Evolutionary conservation across 2,797 vertebrate genomes (phyloP).

Genomic region (Bufotes viridis): DNA sequence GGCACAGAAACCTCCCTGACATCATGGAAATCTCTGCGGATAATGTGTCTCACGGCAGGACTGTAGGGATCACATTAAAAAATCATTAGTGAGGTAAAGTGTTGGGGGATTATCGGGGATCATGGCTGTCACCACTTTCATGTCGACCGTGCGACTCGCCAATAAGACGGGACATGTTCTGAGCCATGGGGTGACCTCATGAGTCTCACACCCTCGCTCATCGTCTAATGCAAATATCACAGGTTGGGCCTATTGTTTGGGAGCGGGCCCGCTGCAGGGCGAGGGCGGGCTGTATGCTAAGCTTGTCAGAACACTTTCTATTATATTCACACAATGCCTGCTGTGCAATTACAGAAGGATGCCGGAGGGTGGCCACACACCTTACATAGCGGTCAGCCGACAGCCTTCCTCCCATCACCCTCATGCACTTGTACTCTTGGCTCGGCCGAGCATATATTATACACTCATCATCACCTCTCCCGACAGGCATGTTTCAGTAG

Average conservation of each 20-base stretch:
- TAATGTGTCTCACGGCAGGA: not conserved
- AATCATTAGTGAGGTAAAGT: constrained; percentile 23
- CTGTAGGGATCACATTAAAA: not conserved
- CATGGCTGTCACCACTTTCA: constrained; percentile 13
- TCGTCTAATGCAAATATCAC: not conserved
- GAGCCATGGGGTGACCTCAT: constrained; percentile 25
- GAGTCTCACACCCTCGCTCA: not conserved
- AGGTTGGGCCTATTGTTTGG: not conserved
- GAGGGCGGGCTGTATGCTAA: not conserved
- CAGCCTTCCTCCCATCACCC: too few species aligned
- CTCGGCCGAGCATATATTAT: too few species aligned
- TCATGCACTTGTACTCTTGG: too few species aligned
- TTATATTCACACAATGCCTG: not conserved
- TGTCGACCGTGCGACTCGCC: not conserved
- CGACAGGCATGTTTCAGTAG: too few species aligned
- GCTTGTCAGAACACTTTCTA: not conserved
- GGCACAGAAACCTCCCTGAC: constrained; percentile 3
- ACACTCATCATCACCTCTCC: too few species aligned
- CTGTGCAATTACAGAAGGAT: too few species aligned
- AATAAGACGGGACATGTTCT: constrained; percentile 19
- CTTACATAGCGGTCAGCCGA: too few species aligned
- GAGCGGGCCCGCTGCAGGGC: too few species aligned
- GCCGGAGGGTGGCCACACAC: too few species aligned
- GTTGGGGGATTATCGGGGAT: constrained; percentile 13
- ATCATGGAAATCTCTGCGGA: not conserved